Evolutionary conservation across 2,113 vertebrate genomes (phyloP).

Genomic region (Larimichthys polyactis): DNA sequence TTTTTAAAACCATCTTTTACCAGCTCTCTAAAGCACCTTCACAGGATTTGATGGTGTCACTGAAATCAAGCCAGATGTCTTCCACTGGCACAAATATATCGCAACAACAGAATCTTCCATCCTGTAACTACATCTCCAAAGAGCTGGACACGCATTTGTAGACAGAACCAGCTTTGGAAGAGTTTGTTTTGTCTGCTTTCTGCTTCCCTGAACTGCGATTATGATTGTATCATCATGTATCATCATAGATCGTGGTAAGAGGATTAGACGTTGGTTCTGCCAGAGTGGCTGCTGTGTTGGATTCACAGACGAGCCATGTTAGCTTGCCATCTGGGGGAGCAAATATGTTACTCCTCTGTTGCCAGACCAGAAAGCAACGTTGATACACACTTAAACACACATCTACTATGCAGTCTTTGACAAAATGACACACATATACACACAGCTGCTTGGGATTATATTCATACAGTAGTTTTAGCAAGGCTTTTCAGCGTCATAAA

Average conservation of each 20-base stretch:
- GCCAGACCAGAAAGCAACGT: constrained; percentile 58
- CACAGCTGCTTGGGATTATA: constrained; percentile 1
- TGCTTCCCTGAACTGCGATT: constrained; percentile 55
- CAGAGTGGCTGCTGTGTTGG: constrained; percentile 66
- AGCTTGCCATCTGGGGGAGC: constrained; percentile 70
- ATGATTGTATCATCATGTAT: constrained; percentile 72
- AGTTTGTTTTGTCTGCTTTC: constrained; percentile 66
- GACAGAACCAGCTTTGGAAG: constrained; percentile 40
- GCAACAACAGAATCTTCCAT: constrained; percentile 29
- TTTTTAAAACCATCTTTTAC: constrained; percentile 25
- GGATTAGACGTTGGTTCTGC: constrained; percentile 67
- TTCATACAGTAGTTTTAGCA: neutral
- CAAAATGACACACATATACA: neutral
- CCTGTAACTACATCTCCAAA: constrained; percentile 30
- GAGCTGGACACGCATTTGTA: constrained; percentile 12
- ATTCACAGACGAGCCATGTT: constrained; percentile 55
- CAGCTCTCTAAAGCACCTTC: neutral
- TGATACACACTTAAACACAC: constrained; percentile 32
- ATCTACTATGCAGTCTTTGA: constrained; percentile 9
- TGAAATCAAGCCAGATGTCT: constrained; percentile 45
- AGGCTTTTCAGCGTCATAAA: neutral
- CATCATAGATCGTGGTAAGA: constrained; percentile 69
- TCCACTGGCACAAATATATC: constrained; percentile 1
- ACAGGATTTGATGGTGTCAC: constrained; percentile 3
- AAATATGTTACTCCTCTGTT: constrained; percentile 64